Evolutionary conservation across 2,797 vertebrate species (phyloP).

Genomic region (Tinamus major): DNA sequence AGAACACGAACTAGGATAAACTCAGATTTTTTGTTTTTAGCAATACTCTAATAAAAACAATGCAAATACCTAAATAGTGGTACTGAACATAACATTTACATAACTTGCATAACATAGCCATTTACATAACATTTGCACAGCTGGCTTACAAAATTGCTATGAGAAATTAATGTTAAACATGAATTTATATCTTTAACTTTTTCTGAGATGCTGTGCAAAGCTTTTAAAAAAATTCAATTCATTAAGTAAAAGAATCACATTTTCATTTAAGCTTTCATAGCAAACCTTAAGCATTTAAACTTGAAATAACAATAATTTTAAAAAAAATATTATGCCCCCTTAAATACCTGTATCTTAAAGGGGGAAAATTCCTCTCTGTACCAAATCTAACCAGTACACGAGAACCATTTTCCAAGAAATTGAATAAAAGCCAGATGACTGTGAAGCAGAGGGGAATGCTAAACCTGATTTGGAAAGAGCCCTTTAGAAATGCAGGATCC

Average conservation of each 20-base stretch:
- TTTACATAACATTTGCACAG: constrained; percentile 33
- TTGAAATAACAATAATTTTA: neutral
- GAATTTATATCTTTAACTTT: constrained; percentile 14
- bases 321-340: neutral
- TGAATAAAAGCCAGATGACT: neutral
- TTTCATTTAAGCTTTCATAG: neutral
- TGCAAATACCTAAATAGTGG: neutral
- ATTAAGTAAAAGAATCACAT: neutral
- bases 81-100: neutral
- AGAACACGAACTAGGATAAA: neutral
- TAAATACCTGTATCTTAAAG: neutral
- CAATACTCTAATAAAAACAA: constrained; percentile 56
- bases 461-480: constrained; percentile 39
- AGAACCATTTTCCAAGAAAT: neutral
- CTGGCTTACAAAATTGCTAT: constrained; percentile 39
- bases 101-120: neutral
- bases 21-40: constrained; percentile 9
- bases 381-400: neutral
- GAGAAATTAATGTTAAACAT: constrained; percentile 40
- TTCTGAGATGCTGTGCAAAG: constrained; percentile 21
- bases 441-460: neutral
- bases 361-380: neutral
- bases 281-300: neutral
- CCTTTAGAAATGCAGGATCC: constrained; percentile 18
- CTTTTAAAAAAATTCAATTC: neutral